These are phyloP conservation scores for Margarornis squamiger DNA, from an alignment of 2,797 vertebrate species.

Conservation along the genomic window DNA sequence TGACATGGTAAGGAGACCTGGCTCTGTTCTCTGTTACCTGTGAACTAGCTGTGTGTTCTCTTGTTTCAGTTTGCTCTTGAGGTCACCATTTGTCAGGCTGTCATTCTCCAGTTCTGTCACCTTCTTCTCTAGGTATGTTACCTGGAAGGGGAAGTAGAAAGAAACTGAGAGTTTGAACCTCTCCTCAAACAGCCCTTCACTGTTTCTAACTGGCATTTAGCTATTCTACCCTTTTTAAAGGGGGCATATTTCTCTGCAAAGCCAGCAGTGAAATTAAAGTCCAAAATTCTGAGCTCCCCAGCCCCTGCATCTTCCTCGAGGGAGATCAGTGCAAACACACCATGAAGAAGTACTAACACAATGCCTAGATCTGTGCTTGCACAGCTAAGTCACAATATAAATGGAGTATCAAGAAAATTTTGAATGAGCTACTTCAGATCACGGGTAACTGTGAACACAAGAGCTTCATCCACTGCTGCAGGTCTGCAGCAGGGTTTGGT, in stretches of 20 bases:
- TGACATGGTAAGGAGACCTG: not conserved
- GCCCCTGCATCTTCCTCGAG: not conserved
- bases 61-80: slow-evolving; percentile 93
- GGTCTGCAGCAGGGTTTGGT: not conserved
- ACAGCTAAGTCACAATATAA: not conserved
- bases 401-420: not conserved
- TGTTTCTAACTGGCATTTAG: not conserved
- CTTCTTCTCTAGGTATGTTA: slow-evolving; percentile 90
- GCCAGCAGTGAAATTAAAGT: not conserved
- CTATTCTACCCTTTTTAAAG: not conserved
- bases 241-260: not conserved
- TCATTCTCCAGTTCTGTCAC: slow-evolving; percentile 93
- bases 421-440: not conserved
- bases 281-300: not conserved
- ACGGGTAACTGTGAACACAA: not conserved
- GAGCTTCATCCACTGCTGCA: not conserved
- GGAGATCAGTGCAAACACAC: not conserved
- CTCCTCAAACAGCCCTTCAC: not conserved
- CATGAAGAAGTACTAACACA: not conserved
- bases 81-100: slow-evolving; percentile 85
- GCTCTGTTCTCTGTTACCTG: slow-evolving; percentile 78
- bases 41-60: slow-evolving; percentile 95
- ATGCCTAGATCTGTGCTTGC: not conserved
- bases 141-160: slow-evolving; percentile 67
- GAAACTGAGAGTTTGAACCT: not conserved